Conservation (phyloP, 30 jellyfish, hydroid and myxozoan genomes). For the Mastigias papua region DNA sequence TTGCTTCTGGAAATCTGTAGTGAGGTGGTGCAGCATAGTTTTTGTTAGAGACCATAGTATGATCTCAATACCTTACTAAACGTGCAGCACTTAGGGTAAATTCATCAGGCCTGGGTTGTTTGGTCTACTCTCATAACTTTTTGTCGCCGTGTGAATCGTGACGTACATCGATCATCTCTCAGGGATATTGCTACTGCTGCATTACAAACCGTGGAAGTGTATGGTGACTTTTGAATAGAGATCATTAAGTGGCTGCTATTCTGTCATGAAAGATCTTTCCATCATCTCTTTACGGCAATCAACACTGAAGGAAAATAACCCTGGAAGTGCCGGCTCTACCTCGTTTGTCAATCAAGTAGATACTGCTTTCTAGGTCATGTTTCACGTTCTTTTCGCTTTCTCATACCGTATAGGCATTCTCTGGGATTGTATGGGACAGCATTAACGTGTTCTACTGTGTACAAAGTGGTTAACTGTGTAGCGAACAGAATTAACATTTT, state of each 20-base stretch:
- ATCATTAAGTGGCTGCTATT: slow-evolving; percentile 27
- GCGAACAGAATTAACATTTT: too few relatives aligned
- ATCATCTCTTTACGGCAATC: slow-evolving; percentile 33
- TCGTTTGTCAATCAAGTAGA: neutral
- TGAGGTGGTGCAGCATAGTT: too few relatives aligned
- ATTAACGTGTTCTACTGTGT: too few relatives aligned
- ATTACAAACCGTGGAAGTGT: slow-evolving; percentile 8
- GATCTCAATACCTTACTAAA: neutral
- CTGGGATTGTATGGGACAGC: too few relatives aligned
- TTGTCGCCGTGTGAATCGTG: slow-evolving; percentile 6
- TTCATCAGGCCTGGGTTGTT: neutral
- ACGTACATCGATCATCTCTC: neutral
- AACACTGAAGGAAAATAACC: slow-evolving; percentile 5
- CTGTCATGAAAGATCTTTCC: slow-evolving; percentile 23
- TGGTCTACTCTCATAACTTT: too few relatives aligned
- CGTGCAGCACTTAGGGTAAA: neutral
- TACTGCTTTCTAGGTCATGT: neutral
- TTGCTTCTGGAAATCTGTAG: too few relatives aligned
- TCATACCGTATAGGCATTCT: too few relatives aligned
- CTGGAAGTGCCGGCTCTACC: neutral
- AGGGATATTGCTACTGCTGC: neutral
- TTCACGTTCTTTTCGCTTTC: neutral
- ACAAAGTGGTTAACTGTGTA: too few relatives aligned
- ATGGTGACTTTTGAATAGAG: slow-evolving; percentile 30
- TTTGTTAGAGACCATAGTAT: too few relatives aligned